phyloP scores from a whole-genome alignment of 2,113 vertebrate species.

The Sorex araneus region DNA sequence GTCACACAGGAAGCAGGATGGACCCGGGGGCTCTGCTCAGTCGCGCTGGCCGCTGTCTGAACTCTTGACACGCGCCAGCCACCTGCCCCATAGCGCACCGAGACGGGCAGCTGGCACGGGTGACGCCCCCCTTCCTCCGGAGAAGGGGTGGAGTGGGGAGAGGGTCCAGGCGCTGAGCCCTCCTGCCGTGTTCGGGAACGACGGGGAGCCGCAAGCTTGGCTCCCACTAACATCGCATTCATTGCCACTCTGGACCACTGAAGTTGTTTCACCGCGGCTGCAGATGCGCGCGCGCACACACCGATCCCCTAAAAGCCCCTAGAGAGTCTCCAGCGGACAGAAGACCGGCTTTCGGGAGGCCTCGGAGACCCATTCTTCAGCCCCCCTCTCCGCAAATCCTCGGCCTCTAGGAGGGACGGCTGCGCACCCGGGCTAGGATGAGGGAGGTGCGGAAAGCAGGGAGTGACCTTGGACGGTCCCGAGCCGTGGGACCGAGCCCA shows the following conservation, averaged over 20 bases:
- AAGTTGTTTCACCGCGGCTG: neutral
- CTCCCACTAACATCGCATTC: neutral
- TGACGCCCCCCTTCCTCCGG: fast-evolving
- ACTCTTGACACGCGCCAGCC: slow-evolving; percentile 53
- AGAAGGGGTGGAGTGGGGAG: fast-evolving
- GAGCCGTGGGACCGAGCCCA: neutral
- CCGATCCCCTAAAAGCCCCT: neutral
- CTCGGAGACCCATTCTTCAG: neutral
- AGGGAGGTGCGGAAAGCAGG: neutral
- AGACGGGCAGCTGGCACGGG: fast-evolving
- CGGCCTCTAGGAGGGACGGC: neutral
- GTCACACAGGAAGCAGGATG: neutral
- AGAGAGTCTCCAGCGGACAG: neutral
- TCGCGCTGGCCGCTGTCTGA: fast-evolving
- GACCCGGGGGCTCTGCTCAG: fast-evolving
- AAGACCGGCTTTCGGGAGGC: neutral
- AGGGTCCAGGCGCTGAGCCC: neutral
- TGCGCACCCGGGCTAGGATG: neutral
- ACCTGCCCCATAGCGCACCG: neutral
- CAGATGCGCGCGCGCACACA: neutral
- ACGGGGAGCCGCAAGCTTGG: neutral
- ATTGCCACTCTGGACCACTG: neutral
- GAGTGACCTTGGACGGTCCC: neutral
- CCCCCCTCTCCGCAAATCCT: neutral
- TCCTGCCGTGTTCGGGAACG: neutral